A percentile compares a stretch with the other conserved stretches of the same genome.
These are phyloP conservation scores for Corythornis leucogaster DNA, from an alignment of 2,797 vertebrate species.

Conservation along the genomic window DNA sequence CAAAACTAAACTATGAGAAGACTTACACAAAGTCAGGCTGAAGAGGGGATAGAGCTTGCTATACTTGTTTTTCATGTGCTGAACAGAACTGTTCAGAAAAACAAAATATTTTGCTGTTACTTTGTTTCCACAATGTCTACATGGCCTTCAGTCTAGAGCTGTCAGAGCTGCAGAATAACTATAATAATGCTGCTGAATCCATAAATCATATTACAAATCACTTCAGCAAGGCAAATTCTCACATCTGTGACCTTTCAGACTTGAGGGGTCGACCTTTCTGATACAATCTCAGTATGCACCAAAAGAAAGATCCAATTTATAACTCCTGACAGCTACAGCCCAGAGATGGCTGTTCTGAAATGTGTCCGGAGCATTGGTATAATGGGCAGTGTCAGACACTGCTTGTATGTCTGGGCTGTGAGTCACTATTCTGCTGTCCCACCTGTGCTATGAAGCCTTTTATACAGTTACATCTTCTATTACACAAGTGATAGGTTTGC, in stretches of 20 bases:
- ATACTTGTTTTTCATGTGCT: not conserved
- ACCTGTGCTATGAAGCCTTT: not conserved
- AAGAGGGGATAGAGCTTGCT: not conserved
- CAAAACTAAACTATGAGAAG: not conserved
- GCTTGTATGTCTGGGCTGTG: not conserved
- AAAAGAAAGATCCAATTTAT: not conserved
- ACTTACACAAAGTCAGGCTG: not conserved
- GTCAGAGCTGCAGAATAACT: not conserved
- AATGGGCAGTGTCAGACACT: not conserved
- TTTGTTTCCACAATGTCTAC: not conserved
- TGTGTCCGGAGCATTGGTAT: not conserved
- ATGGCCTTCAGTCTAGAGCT: not conserved
- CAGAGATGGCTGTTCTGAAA: not conserved
- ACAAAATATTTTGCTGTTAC: not conserved
- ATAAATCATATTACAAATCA: not conserved
- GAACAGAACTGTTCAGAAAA: not conserved
- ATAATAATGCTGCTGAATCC: not conserved
- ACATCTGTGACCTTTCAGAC: slow-evolving; percentile 6
- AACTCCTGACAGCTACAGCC: not conserved
- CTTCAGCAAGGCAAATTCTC: not conserved
- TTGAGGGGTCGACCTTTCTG: not conserved
- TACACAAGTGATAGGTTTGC: not conserved
- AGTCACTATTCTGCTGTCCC: not conserved
- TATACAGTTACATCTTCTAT: not conserved
- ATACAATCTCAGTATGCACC: not conserved